Conservation (phyloP, 1,140 invertebrate species). For the Hestina assimilis region DNA sequence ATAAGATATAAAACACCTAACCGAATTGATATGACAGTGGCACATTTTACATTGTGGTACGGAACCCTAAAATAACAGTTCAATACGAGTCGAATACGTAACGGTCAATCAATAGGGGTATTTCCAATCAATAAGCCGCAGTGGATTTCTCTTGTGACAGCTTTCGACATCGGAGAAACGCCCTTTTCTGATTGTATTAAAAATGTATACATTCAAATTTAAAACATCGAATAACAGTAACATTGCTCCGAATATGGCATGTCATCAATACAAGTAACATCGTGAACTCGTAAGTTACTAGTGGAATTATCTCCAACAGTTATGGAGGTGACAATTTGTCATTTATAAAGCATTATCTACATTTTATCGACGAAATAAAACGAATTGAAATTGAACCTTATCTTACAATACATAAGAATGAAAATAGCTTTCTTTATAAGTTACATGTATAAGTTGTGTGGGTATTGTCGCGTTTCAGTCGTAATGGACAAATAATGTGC, state of each 20-base stretch:
- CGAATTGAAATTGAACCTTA: background rate
- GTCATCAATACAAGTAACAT: constrained; percentile 1
- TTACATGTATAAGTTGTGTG: constrained; percentile 16
- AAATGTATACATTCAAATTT: constrained; percentile 2
- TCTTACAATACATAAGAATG: background rate
- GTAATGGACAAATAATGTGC: constrained; percentile 71
- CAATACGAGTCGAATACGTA: background rate
- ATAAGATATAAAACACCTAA: too few relatives aligned
- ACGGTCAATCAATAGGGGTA: background rate
- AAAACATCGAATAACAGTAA: constrained; percentile 4
- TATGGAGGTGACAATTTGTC: constrained; percentile 27
- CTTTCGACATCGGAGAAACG: constrained; percentile 4
- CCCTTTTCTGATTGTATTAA: constrained; percentile 6
- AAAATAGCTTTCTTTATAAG: background rate
- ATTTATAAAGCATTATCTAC: constrained; percentile 23
- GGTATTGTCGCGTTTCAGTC: constrained; percentile 18
- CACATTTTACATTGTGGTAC: too few relatives aligned
- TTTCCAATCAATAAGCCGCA: background rate
- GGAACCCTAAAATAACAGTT: too few relatives aligned
- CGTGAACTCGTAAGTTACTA: background rate
- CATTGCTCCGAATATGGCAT: background rate
- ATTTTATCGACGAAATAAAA: constrained; percentile 12
- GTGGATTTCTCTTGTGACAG: background rate
- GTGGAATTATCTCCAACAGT: constrained; percentile 5
- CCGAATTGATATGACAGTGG: too few relatives aligned